These are phyloP conservation scores for Bombus sibiricus DNA, from an alignment of 1,140 invertebrate genomes.

Conservation along the genomic window DNA sequence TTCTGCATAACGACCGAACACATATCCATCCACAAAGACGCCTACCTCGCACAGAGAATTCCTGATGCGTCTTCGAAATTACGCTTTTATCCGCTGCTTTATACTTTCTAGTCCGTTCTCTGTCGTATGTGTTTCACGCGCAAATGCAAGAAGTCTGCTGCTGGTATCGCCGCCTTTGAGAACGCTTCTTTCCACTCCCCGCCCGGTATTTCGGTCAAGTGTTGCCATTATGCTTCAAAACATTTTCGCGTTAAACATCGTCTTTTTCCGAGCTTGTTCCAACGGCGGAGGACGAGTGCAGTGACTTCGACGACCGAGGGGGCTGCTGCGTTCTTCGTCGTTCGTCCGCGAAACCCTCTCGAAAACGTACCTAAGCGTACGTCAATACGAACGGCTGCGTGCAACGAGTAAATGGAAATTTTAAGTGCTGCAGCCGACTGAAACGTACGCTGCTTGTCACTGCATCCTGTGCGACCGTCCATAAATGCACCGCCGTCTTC, in stretches of 20 bases:
- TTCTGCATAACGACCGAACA: constrained; percentile 9
- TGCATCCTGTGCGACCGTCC: constrained; percentile 40
- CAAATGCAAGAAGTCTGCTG: neutral
- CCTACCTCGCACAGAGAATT: constrained; percentile 9
- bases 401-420: constrained; percentile 69
- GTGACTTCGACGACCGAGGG: constrained; percentile 1
- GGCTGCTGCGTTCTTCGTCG: neutral
- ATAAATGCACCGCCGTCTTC: constrained; percentile 49
- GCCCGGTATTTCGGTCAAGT: constrained; percentile 58
- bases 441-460: constrained; percentile 43
- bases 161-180: constrained; percentile 36
- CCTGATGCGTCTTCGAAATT: constrained; percentile 23
- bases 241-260: constrained; percentile 47
- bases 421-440: constrained; percentile 64
- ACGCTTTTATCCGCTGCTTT: constrained; percentile 9
- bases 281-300: neutral
- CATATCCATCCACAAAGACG: constrained; percentile 10
- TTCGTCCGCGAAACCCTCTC: constrained; percentile 7
- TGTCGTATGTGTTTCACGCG: neutral
- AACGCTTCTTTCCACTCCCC: constrained; percentile 16
- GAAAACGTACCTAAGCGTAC: constrained; percentile 46
- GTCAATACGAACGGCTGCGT: constrained; percentile 55
- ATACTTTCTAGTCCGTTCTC: neutral
- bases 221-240: constrained; percentile 60
- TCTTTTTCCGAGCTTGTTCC: neutral